phyloP scores from a whole-genome alignment of 2,888 invertebrate genomes.

The Ectropis crepuscularia region DNA sequence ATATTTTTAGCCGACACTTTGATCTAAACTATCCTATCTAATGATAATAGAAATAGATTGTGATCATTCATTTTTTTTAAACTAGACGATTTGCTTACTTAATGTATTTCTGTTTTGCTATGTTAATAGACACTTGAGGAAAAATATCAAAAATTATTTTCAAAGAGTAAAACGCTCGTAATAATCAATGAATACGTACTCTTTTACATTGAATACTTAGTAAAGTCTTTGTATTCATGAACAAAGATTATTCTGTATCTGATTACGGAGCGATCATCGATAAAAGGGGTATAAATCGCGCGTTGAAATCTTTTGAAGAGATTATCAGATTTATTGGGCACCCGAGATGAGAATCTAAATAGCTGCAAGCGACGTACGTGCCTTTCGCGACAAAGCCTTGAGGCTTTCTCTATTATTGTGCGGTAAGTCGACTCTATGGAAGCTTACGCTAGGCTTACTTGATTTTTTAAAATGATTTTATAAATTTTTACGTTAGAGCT shows the following conservation, averaged over 20 bases:
- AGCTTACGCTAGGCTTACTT: conserved; percentile 14
- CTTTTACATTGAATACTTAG: conserved; percentile 16
- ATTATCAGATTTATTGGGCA: conserved; percentile 64
- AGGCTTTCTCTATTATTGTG: conserved; percentile 57
- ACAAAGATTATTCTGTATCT: conserved; percentile 43
- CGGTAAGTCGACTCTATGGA: conserved; percentile 20
- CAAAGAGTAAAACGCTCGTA: background rate
- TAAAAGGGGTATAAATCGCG: conserved; percentile 48
- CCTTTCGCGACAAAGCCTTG: conserved; percentile 62
- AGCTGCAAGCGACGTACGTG: conserved; percentile 57
- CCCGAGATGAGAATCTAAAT: conserved; percentile 66
- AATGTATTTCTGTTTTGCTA: conserved; percentile 10
- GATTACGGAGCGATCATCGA: conserved; percentile 47
- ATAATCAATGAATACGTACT: conserved; percentile 9
- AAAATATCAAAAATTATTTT: conserved; percentile 4
- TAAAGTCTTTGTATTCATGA: conserved; percentile 35
- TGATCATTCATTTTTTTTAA: conserved; percentile 18
- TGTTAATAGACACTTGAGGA: background rate
- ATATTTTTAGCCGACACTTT: conserved; percentile 62
- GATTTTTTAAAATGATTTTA: conserved; percentile 9
- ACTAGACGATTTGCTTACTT: background rate
- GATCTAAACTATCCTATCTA: conserved; percentile 51
- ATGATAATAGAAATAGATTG: conserved; percentile 44
- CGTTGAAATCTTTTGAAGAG: conserved; percentile 64
- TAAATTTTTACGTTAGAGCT: background rate